phyloP scores from a whole-genome alignment of 2,888 invertebrate species.

The Auanema freiburgensis region DNA sequence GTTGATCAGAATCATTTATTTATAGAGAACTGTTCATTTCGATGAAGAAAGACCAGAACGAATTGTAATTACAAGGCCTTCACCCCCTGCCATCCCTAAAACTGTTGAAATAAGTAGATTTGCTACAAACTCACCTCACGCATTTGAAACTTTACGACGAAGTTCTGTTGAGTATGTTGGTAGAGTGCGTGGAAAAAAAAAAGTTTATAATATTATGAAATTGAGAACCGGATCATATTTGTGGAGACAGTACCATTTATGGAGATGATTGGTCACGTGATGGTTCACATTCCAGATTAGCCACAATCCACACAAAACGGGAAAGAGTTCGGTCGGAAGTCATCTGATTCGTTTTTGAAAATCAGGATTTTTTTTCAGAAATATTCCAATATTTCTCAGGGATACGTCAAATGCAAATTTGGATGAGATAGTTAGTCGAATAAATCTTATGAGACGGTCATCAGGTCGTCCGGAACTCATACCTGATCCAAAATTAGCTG shows the following conservation, averaged over 20 bases:
- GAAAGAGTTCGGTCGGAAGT: too few species aligned
- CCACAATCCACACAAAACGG: too few species aligned
- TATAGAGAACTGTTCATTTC: slow-evolving; percentile 17
- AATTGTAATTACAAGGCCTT: background rate
- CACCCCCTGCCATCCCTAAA: slow-evolving; percentile 1
- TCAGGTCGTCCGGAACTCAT: slow-evolving; percentile 25
- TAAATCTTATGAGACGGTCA: slow-evolving; percentile 24
- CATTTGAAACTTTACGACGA: slow-evolving; percentile 14
- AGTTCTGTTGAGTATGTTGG: slow-evolving; percentile 17
- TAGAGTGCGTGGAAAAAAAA: background rate
- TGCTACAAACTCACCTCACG: slow-evolving; percentile 3
- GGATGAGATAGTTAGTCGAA: slow-evolving; percentile 27
- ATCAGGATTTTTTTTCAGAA: background rate
- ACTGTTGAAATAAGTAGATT: background rate
- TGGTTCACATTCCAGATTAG: too few species aligned
- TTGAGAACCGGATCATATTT: background rate
- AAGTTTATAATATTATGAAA: too few species aligned
- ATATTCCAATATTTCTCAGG: background rate
- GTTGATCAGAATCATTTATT: background rate
- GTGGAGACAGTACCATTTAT: background rate
- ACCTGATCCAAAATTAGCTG: slow-evolving; percentile 32
- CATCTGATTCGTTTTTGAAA: too few species aligned
- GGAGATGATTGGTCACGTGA: slow-evolving; percentile 3
- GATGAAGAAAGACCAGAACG: background rate
- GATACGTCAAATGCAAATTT: slow-evolving; percentile 10